Conservation (phyloP, 2,113 vertebrate species). For the Tetrao urogallus region DNA sequence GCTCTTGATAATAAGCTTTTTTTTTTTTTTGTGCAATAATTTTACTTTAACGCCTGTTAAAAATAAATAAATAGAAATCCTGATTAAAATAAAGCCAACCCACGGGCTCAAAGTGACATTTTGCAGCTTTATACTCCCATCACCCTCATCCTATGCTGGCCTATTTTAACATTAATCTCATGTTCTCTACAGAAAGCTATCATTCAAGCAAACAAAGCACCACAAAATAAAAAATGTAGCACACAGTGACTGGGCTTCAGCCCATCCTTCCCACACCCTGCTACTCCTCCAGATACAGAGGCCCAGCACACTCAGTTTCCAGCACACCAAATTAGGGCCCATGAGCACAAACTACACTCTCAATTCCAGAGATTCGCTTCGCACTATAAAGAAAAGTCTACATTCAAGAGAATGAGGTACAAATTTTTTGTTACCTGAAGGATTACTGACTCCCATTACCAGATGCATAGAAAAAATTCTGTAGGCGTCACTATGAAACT, state of each 20-base stretch:
- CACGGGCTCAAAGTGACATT: not conserved
- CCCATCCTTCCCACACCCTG: not conserved
- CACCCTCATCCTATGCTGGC: slow-evolving; percentile 22
- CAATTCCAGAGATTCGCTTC: not conserved
- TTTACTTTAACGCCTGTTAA: not conserved
- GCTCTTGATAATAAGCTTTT: not conserved
- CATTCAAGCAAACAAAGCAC: not conserved
- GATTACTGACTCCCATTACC: not conserved
- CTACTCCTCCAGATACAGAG: not conserved
- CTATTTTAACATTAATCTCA: slow-evolving; percentile 37
- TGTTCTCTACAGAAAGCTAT: not conserved
- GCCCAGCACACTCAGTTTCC: not conserved
- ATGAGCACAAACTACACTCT: not conserved
- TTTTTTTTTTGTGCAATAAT: not conserved
- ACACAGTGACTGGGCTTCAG: not conserved
- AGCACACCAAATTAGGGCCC: not conserved
- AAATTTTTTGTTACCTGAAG: not conserved
- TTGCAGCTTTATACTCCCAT: not conserved
- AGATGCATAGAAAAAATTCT: not conserved
- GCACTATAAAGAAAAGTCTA: not conserved
- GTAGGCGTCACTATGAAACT: not conserved
- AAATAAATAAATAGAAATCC: not conserved
- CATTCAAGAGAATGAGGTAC: not conserved
- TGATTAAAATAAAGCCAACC: slow-evolving; percentile 15
- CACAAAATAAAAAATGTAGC: not conserved